A percentile compares a stretch with the other conserved stretches of the same genome.
These are phyloP conservation scores for Kryphioiulus occultus DNA, from an alignment of 2,888 invertebrate species.

Conservation along the genomic window DNA sequence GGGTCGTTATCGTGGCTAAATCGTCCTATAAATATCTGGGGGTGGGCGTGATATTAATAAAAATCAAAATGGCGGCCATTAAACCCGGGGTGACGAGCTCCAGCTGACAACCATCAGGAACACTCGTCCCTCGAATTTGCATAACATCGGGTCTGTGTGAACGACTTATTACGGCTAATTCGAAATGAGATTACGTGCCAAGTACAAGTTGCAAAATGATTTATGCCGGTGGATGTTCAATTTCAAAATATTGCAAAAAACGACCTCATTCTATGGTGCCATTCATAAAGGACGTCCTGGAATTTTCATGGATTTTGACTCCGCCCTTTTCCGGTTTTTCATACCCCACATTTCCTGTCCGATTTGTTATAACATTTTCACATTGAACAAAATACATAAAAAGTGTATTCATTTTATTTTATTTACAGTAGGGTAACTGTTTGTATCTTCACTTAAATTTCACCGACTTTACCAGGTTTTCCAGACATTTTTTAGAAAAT, in stretches of 20 bases:
- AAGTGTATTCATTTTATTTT: too few species aligned
- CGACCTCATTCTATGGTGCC: background rate
- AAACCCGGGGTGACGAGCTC: background rate
- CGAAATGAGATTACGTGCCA: conserved; percentile 2
- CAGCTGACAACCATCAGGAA: conserved; percentile 8
- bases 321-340: too few species aligned
- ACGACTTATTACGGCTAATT: background rate
- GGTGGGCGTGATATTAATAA: background rate
- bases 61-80: background rate
- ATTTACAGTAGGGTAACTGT: too few species aligned
- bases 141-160: background rate
- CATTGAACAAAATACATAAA: too few species aligned
- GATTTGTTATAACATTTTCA: too few species aligned
- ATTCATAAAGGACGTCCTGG: too few species aligned
- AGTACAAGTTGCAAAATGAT: background rate
- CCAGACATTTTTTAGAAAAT: too few species aligned
- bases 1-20: background rate
- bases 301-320: too few species aligned
- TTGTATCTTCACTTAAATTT: too few species aligned
- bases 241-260: background rate
- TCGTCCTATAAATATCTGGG: conserved; percentile 4
- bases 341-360: too few species aligned
- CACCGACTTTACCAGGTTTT: too few species aligned
- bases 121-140: background rate
- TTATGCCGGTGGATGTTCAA: background rate